Base-by-base conservation (phyloP, 1,140 invertebrate genomes). In the Luehdorfia chinensis region DNA sequence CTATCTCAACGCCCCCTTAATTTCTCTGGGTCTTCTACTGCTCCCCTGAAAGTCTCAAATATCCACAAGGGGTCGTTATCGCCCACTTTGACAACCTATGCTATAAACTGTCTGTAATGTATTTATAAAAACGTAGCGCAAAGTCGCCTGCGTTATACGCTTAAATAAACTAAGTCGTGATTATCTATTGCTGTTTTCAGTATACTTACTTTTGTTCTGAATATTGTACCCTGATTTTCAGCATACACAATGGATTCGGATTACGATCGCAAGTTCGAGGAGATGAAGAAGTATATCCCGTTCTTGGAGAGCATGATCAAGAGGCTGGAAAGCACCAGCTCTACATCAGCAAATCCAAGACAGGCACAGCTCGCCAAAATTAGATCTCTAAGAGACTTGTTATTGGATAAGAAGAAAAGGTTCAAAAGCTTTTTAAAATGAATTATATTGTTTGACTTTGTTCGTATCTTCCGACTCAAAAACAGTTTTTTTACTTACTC, bases 241-340 rank as follows among this genome's bases (percentile, higher is more conserved):
- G 74, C 25, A 23, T 7, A 11, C 56, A 77, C 67, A 43, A 87
- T 87, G 85, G 78, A 75, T 50, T 47, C 34, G 33, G 87, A 88
- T 23, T 91, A 91, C 77, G 87, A 90, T 33, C 83, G 69, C 18
- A 91, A 91, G 64, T 88, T 92, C 52, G 84, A 87, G 46, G 89
- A 90, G 58, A 90, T 93, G 87, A 90, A 91, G 79, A 88, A 89
- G 43, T 92, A 92, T 69, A 89, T 92, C 62, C 91, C 91, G 13
- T 91, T 92, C 65, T 68, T 92, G 65, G 89, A 91, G 61, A 88
- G 74, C 43, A 91, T 92, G 88, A 92, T 92, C 48, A 83, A 81
- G 44, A 87, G 87, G 50, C 70, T 91, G 41, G 89, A 90, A 54
- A 87, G 76, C 46, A 84, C 85, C 1, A 87, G 66, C 49, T 28